Evolutionary conservation across 1,140 invertebrate species (phyloP).

Genomic region (roundworm (Caenorhabditis elegans)): WBcel235 BX284602.5:11220001-11220500

Average conservation of each 20-base stretch:
- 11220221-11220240: not conserved
- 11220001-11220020: constrained; percentile 42
- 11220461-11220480: not conserved
- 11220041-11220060: constrained; percentile 58
- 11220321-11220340: not conserved
- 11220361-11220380: not conserved
- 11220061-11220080: constrained; percentile 54
- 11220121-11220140: constrained; percentile 13
- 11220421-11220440: constrained; percentile 23
- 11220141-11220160: not conserved
- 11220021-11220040: constrained; percentile 50
- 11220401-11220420: not conserved
- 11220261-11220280: not conserved
- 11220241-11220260: not conserved
- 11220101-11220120: constrained; percentile 56
- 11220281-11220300: constrained; percentile 23
- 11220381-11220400: too few relatives aligned
- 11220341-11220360: not conserved
- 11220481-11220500: constrained; percentile 19
- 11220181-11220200: constrained; percentile 22
- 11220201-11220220: constrained; percentile 1
- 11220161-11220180: constrained; percentile 24
- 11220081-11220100: constrained; percentile 58
- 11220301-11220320: not conserved
- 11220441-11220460: not conserved